These are phyloP conservation scores for Theropithecus gelada DNA, from an alignment of 2,113 vertebrate species.

Conservation along the genomic window DNA sequence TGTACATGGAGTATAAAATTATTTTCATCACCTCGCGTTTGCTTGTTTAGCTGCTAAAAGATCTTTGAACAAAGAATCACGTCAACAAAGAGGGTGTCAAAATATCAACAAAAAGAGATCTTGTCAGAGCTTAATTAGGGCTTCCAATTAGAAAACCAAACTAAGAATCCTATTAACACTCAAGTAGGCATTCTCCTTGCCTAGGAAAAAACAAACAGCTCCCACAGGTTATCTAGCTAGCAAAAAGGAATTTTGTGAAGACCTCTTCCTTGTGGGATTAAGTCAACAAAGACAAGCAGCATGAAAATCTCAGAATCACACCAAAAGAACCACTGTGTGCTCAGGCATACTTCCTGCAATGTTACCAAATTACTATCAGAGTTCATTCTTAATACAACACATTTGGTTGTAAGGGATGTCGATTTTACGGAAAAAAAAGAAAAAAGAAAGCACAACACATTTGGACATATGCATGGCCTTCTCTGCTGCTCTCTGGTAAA, in stretches of 20 bases:
- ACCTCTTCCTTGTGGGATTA: not conserved
- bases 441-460: not conserved
- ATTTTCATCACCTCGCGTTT: not conserved
- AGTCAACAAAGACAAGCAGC: not conserved
- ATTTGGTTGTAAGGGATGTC: too few relatives aligned
- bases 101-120: slow-evolving; percentile 56
- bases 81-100: slow-evolving; percentile 52
- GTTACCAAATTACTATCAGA: too few relatives aligned
- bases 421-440: too few relatives aligned
- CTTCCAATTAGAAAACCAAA: slow-evolving; percentile 54
- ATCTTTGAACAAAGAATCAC: slow-evolving; percentile 45
- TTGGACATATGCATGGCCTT: not conserved
- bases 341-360: not conserved
- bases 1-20: not conserved
- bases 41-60: slow-evolving; percentile 56
- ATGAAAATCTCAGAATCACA: not conserved
- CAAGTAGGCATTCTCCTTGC: not conserved
- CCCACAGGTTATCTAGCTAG: not conserved
- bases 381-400: not conserved
- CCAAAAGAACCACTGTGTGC: not conserved
- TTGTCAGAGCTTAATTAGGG: slow-evolving; percentile 53
- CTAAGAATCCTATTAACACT: not conserved
- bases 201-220: not conserved
- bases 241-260: not conserved
- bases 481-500: not conserved